Conservation (phyloP, 2,797 vertebrate species). For the Sparidentex hasta region DNA sequence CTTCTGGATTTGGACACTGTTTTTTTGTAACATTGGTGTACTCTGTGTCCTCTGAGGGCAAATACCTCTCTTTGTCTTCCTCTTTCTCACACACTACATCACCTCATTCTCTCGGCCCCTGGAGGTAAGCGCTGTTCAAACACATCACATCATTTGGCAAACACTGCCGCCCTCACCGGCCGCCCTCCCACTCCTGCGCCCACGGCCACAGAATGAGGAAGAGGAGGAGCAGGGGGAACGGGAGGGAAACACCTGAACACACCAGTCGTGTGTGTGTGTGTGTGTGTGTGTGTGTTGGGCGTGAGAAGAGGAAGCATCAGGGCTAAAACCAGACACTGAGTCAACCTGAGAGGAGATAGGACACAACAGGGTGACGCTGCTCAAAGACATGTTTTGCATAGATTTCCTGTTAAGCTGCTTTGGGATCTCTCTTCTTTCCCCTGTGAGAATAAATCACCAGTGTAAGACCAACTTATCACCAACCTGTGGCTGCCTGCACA, state of each 20-base stretch:
- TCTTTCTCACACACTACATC: slow-evolving; percentile 47
- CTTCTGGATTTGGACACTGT: slow-evolving; percentile 38
- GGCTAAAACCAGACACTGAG: slow-evolving; percentile 52
- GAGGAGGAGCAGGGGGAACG: slow-evolving; percentile 27
- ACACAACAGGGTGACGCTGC: slow-evolving; percentile 28
- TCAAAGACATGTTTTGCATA: background rate
- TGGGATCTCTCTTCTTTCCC: background rate
- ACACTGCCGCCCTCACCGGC: slow-evolving; percentile 59
- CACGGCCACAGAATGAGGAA: slow-evolving; percentile 45
- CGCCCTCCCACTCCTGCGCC: slow-evolving; percentile 14
- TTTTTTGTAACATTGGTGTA: slow-evolving; percentile 39
- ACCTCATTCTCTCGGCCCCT: slow-evolving; percentile 54
- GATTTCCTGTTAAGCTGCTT: background rate
- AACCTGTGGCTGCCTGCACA: too few species aligned
- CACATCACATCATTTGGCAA: slow-evolving; percentile 75
- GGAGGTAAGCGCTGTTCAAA: slow-evolving; percentile 74
- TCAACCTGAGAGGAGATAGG: slow-evolving; percentile 44
- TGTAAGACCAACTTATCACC: too few species aligned
- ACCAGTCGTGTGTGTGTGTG: slow-evolving; percentile 14
- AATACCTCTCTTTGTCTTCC: slow-evolving; percentile 60
- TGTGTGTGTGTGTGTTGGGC: slow-evolving; percentile 14
- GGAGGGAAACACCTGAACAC: slow-evolving; percentile 17
- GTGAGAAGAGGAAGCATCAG: slow-evolving; percentile 44
- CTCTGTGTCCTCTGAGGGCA: slow-evolving; percentile 49
- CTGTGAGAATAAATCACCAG: background rate